Evolutionary conservation across 2,888 invertebrate genomes (phyloP).

Genomic region (Trilocha varians): DNA sequence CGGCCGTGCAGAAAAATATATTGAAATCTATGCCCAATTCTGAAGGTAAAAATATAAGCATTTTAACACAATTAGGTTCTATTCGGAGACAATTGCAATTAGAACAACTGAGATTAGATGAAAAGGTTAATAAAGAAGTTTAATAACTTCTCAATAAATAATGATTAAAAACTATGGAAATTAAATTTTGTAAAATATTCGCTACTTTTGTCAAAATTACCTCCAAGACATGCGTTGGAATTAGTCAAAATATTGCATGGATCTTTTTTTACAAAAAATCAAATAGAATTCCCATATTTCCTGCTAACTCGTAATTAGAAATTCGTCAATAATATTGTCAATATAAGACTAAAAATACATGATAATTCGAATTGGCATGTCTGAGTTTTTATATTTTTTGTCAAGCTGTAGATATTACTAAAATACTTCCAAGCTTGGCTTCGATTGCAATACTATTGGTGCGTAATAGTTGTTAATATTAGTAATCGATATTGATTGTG

Average conservation of each 20-base stretch:
- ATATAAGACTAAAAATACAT: too few species aligned
- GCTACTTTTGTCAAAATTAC: too few species aligned
- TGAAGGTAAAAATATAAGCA: constrained; percentile 66
- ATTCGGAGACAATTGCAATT: constrained; percentile 78
- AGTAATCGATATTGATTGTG: neutral
- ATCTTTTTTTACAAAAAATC: too few species aligned
- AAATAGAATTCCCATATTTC: too few species aligned
- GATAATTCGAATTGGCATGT: too few species aligned
- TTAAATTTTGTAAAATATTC: too few species aligned
- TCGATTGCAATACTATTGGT: neutral
- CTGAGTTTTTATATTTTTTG: too few species aligned
- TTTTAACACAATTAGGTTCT: constrained; percentile 79
- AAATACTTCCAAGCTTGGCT: constrained; percentile 20
- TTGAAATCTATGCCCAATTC: constrained; percentile 57
- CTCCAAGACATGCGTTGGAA: too few species aligned
- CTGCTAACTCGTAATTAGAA: too few species aligned
- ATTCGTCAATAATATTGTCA: too few species aligned
- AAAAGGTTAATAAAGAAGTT: constrained; percentile 36
- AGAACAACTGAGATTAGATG: constrained; percentile 76
- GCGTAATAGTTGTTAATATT: neutral
- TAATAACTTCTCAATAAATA: neutral
- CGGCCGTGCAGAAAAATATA: constrained; percentile 77
- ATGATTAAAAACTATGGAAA: too few species aligned
- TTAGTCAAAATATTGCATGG: too few species aligned
- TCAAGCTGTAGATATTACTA: neutral